Conservation (phyloP, 2,888 invertebrate species). For the Philopedon plagiatum region DNA sequence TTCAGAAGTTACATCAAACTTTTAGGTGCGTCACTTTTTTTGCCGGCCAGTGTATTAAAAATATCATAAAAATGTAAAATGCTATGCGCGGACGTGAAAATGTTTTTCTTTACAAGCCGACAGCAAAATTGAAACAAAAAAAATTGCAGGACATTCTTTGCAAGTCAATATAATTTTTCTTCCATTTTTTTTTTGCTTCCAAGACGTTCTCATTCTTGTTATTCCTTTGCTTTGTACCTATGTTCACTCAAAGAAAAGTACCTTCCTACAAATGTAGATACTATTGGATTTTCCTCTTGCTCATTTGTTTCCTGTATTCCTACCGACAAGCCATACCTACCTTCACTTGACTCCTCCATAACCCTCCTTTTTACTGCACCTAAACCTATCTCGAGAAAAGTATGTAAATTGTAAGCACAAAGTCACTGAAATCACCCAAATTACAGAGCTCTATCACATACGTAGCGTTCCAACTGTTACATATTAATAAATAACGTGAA, state of each 20-base stretch:
- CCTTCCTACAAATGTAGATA: background rate
- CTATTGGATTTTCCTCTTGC: background rate
- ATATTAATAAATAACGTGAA: background rate
- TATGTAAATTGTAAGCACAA: background rate
- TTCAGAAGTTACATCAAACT: too few relatives aligned
- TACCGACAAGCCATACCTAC: background rate
- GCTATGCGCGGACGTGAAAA: too few relatives aligned
- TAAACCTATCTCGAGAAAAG: background rate
- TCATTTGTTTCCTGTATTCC: too few relatives aligned
- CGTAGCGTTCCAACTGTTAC: slow-evolving; percentile 7
- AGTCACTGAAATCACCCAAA: background rate
- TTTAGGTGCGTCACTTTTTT: too few relatives aligned
- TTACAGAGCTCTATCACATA: background rate
- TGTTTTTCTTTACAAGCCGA: background rate
- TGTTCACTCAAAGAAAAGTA: background rate
- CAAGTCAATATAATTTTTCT: too few relatives aligned
- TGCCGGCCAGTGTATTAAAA: background rate
- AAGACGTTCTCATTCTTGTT: too few relatives aligned
- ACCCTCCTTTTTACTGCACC: background rate
- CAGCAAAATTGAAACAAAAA: background rate
- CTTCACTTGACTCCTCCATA: background rate
- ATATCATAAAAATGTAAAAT: too few relatives aligned
- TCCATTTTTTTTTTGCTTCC: too few relatives aligned
- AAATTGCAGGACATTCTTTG: too few relatives aligned
- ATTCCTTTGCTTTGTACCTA: too few relatives aligned